Percentiles rank a stretch among this genome's conserved stretches.
Conservation (phyloP, 2,797 vertebrate genomes). For the Crenuchus spilurus region DNA sequence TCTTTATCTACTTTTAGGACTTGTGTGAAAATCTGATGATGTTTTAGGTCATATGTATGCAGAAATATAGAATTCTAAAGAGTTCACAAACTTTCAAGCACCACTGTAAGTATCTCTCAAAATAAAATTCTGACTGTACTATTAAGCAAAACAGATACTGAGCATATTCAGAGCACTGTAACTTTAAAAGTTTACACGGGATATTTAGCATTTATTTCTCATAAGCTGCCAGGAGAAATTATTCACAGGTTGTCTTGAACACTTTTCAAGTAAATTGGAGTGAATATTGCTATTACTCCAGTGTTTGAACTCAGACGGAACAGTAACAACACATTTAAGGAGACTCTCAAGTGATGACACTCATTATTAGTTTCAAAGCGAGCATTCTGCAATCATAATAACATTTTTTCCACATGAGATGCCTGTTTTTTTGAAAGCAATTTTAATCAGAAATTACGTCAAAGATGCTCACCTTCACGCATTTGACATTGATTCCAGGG, state of each 20-base stretch:
- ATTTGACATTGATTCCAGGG: slow-evolving; percentile 98
- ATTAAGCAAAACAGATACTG: neutral
- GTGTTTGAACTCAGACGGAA: slow-evolving; percentile 9
- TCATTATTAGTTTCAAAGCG: neutral
- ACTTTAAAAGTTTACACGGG: slow-evolving; percentile 1
- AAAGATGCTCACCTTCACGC: slow-evolving; percentile 88
- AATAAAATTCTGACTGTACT: too few relatives aligned
- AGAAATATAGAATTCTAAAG: too few relatives aligned
- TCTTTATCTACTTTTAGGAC: too few relatives aligned
- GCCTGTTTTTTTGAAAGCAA: neutral
- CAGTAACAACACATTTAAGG: neutral
- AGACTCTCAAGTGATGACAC: slow-evolving; percentile 8
- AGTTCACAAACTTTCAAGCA: too few relatives aligned
- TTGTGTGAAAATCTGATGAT: too few relatives aligned
- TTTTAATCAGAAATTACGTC: neutral
- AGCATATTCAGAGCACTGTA: neutral
- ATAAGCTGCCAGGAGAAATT: slow-evolving; percentile 3
- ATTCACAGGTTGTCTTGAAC: neutral
- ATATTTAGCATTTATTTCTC: slow-evolving; percentile 1
- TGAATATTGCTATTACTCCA: neutral
- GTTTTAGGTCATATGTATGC: too few relatives aligned
- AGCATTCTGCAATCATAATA: neutral
- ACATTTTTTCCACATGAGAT: neutral
- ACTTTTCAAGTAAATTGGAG: neutral
- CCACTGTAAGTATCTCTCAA: too few relatives aligned